phyloP scores from a whole-genome alignment of 2,113 vertebrate genomes.

The Notarius lentiginosus region DNA sequence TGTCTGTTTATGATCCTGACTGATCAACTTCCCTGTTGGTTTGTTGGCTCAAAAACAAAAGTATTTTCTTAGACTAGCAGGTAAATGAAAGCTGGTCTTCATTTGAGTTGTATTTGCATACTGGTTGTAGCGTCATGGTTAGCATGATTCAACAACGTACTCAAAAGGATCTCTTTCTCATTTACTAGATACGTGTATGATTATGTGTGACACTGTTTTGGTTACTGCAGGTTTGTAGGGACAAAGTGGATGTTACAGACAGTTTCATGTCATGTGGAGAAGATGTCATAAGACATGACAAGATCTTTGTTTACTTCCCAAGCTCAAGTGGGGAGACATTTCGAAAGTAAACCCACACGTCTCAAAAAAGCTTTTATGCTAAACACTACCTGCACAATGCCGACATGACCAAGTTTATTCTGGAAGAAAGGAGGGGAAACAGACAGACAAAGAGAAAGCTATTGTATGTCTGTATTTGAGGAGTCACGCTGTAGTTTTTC shows the following conservation, averaged over 20 bases:
- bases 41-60: not conserved
- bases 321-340: not conserved
- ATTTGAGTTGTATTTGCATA: slow-evolving; percentile 37
- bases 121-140: slow-evolving; percentile 14
- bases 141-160: not conserved
- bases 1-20: not conserved
- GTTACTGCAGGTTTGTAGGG: not conserved
- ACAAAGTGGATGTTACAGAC: not conserved
- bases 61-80: not conserved
- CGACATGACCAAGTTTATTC: not conserved
- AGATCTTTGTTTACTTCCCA: not conserved
- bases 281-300: not conserved
- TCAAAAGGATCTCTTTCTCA: not conserved
- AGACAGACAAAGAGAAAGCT: not conserved
- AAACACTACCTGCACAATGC: not conserved
- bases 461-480: not conserved
- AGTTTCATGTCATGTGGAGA: not conserved
- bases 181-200: not conserved
- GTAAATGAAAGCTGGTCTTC: not conserved
- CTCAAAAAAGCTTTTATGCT: slow-evolving; percentile 3
- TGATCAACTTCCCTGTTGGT: not conserved
- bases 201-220: not conserved
- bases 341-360: not conserved
- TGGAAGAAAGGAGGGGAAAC: not conserved
- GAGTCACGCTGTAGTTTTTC: not conserved